Percentiles rank a stretch among this genome's conserved stretches.
phyloP scores from a whole-genome alignment of 2,888 invertebrate species.

The Colletes collaris region DNA sequence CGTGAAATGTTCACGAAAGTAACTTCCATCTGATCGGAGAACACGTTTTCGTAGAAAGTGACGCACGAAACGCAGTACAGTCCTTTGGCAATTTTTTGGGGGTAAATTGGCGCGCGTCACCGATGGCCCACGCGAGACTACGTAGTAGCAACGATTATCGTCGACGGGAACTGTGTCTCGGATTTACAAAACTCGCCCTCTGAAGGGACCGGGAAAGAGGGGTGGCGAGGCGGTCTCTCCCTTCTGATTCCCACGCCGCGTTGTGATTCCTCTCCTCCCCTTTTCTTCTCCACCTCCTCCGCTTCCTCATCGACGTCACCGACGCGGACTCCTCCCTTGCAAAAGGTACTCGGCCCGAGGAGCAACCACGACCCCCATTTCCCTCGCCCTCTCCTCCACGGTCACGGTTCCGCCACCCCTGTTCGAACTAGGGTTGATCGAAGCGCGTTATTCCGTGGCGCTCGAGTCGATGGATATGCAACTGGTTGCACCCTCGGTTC shows the following conservation, averaged over 20 bases:
- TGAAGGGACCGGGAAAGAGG: constrained; percentile 58
- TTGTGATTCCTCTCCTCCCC: constrained; percentile 61
- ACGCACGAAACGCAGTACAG: not conserved
- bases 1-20: too few relatives aligned
- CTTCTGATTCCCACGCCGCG: constrained; percentile 75
- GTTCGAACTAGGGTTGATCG: constrained; percentile 30
- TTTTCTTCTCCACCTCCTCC: constrained; percentile 62
- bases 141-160: constrained; percentile 52
- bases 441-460: constrained; percentile 43
- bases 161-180: constrained; percentile 55
- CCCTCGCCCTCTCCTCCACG: constrained; percentile 33
- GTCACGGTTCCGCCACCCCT: constrained; percentile 46
- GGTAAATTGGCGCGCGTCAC: constrained; percentile 39
- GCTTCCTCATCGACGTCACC: constrained; percentile 53
- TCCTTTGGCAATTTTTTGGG: constrained; percentile 4
- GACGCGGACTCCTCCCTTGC: constrained; percentile 65
- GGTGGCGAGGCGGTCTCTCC: constrained; percentile 65
- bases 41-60: not conserved
- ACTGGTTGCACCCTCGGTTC: constrained; percentile 54
- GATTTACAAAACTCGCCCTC: constrained; percentile 66
- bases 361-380: constrained; percentile 43
- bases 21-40: not conserved
- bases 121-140: constrained; percentile 54
- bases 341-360: constrained; percentile 43
- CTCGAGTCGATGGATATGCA: constrained; percentile 45